Percentiles rank a stretch among this genome's conserved stretches.
phyloP scores from a whole-genome alignment of 2,113 vertebrate species.

The Dissostichus mawsoni region DNA sequence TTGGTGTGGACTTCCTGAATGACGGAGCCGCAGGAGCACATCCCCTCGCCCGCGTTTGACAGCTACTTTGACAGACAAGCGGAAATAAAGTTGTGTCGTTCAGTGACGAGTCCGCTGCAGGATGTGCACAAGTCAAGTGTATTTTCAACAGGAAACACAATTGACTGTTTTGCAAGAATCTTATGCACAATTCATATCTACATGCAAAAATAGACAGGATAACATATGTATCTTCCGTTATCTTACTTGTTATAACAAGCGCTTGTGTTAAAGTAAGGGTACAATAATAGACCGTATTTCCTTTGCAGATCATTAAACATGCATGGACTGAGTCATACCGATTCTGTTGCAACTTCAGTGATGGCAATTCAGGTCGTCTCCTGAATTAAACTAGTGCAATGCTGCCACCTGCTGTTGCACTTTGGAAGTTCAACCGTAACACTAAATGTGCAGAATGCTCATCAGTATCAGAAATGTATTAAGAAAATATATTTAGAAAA shows the following conservation, averaged over 20 bases:
- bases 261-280: not conserved
- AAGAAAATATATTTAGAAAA: too few relatives aligned
- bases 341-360: slow-evolving; percentile 59
- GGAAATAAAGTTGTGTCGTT: slow-evolving; percentile 72
- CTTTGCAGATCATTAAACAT: slow-evolving; percentile 61
- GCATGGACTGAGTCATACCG: slow-evolving; percentile 61
- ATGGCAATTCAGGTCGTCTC: not conserved
- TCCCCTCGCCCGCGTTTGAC: slow-evolving; percentile 62
- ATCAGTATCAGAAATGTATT: not conserved
- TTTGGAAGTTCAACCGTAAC: not conserved
- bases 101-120: not conserved
- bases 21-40: slow-evolving; percentile 68
- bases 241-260: not conserved
- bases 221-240: too few relatives aligned
- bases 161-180: not conserved
- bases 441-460: too few relatives aligned
- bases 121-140: not conserved
- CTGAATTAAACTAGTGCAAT: slow-evolving; percentile 10
- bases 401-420: slow-evolving; percentile 61
- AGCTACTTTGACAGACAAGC: slow-evolving; percentile 70
- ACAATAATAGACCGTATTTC: slow-evolving; percentile 18
- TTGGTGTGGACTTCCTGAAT: slow-evolving; percentile 78
- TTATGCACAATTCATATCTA: not conserved
- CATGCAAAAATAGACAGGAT: not conserved
- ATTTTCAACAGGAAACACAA: not conserved